These are phyloP conservation scores for Takifugu flavidus DNA, from an alignment of 2,113 vertebrate species.

Conservation along the genomic window DNA sequence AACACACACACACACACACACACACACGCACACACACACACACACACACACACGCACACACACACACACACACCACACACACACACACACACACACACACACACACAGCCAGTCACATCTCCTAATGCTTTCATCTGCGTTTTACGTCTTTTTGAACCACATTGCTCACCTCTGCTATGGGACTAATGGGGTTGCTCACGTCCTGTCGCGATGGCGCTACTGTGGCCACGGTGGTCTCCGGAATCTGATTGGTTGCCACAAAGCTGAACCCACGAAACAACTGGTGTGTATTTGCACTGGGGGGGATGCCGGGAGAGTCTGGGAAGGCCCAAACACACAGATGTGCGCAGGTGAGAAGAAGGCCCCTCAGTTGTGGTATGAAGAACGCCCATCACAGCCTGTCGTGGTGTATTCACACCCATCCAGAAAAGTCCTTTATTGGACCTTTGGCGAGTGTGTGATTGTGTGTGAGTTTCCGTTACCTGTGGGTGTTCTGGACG, in stretches of 20 bases:
- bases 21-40: neutral
- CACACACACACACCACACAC: too few species aligned
- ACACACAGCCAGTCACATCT: too few species aligned
- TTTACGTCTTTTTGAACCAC: too few species aligned
- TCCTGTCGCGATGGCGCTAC: constrained; percentile 50
- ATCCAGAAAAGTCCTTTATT: neutral
- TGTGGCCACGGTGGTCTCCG: constrained; percentile 70
- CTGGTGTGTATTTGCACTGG: constrained; percentile 92
- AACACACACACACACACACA: neutral
- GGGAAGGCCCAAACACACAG: constrained; percentile 26
- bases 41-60: neutral
- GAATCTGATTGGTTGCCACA: constrained; percentile 84
- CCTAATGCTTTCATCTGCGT: too few species aligned
- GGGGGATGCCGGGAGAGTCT: constrained; percentile 95
- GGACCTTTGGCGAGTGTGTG: neutral
- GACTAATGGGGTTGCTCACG: constrained; percentile 72
- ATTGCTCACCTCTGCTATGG: constrained; percentile 87
- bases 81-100: too few species aligned
- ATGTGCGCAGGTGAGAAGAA: constrained; percentile 5
- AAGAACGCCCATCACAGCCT: too few species aligned
- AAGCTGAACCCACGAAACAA: constrained; percentile 96
- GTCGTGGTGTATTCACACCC: neutral
- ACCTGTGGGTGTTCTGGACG: constrained; percentile 93
- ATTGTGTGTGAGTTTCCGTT: constrained; percentile 1
- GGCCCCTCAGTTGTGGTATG: too few species aligned